Percentiles rank a stretch among this genome's conserved stretches.
Evolutionary conservation across 2,888 invertebrate species (phyloP).

Genomic region (Drosophila longiperda): DNA sequence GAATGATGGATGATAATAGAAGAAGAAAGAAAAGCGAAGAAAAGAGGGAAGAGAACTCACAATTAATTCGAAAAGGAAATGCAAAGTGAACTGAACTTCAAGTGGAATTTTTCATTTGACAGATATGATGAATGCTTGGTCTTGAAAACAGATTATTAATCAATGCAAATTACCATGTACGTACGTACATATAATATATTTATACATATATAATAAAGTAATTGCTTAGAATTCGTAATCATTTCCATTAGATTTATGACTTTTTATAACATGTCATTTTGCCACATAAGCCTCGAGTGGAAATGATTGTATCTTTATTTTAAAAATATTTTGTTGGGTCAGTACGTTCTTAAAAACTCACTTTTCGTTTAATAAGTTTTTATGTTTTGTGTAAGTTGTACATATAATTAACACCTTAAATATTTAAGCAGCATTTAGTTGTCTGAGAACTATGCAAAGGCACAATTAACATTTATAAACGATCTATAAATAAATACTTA

Average conservation of each 20-base stretch:
- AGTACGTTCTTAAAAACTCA: background rate
- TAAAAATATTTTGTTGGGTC: background rate
- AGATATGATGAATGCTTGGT: slow-evolving; percentile 50
- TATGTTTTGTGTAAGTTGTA: background rate
- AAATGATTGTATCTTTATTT: background rate
- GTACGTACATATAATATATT: background rate
- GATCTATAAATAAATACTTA: background rate
- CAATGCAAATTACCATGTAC: slow-evolving; percentile 15
- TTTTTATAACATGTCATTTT: background rate
- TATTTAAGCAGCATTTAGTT: background rate
- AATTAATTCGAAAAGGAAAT: slow-evolving; percentile 49
- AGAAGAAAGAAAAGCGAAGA: background rate
- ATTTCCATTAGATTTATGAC: background rate
- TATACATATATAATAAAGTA: background rate
- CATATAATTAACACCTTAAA: background rate
- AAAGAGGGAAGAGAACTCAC: slow-evolving; percentile 20
- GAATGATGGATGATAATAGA: slow-evolving; percentile 39
- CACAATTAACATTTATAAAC: background rate
- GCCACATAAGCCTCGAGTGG: background rate
- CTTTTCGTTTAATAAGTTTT: background rate
- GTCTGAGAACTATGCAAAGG: background rate
- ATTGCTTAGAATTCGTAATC: background rate
- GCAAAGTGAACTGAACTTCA: slow-evolving; percentile 34
- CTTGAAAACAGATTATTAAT: slow-evolving; percentile 42
- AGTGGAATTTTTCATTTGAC: slow-evolving; percentile 43